These are phyloP conservation scores for Atractosteus spatula DNA, from an alignment of 2,113 vertebrate species.

Conservation along the genomic window DNA sequence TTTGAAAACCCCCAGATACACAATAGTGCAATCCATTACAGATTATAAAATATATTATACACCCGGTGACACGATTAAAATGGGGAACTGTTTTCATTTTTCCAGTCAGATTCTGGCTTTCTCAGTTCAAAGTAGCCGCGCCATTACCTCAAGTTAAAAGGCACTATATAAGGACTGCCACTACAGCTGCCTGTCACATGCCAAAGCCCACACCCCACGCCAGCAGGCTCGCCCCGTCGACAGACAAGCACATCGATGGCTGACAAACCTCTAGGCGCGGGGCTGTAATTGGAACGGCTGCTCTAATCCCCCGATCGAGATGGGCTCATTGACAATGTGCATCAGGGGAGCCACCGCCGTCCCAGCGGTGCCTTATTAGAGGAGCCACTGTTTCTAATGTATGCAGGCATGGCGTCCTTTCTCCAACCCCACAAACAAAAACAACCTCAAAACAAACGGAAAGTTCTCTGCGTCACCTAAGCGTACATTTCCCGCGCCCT, in stretches of 20 bases:
- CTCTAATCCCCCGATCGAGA: constrained; percentile 67
- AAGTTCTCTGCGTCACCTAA: too few relatives aligned
- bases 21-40: too few relatives aligned
- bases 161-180: background rate
- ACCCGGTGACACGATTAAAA: too few relatives aligned
- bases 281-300: constrained; percentile 65
- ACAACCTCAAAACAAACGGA: background rate
- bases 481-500: too few relatives aligned
- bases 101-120: too few relatives aligned
- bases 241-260: constrained; percentile 60
- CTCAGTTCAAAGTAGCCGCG: background rate
- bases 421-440: constrained; percentile 26
- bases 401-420: constrained; percentile 33
- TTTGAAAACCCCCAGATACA: too few relatives aligned
- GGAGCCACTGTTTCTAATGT: constrained; percentile 36
- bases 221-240: constrained; percentile 56
- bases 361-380: constrained; percentile 59
- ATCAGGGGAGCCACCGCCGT: constrained; percentile 40
- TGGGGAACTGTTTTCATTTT: too few relatives aligned
- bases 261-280: constrained; percentile 64
- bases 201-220: constrained; percentile 31
- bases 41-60: too few relatives aligned
- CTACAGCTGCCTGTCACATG: constrained; percentile 49
- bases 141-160: background rate
- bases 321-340: constrained; percentile 65